Evolutionary conservation across 2,797 vertebrate species (phyloP).

Genomic region (Corythornis leucogaster): DNA sequence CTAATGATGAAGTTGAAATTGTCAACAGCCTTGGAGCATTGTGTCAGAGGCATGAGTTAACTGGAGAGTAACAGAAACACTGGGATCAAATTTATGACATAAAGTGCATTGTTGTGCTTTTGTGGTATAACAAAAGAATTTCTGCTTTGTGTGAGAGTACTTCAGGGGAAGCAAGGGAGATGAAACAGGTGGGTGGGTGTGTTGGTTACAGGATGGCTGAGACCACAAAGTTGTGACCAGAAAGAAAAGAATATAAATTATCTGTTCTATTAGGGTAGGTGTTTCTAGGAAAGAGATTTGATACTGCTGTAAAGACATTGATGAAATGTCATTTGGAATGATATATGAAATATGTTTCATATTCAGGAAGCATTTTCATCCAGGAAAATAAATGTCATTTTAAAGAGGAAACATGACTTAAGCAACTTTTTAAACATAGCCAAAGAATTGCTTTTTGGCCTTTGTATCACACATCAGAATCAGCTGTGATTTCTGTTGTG

Average conservation of each 20-base stretch:
- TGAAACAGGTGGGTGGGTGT: neutral
- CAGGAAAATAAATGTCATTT: neutral
- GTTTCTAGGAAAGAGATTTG: neutral
- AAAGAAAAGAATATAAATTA: neutral
- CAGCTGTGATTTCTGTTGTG: neutral
- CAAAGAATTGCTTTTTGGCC: neutral
- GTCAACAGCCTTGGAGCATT: neutral
- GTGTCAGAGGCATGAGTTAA: neutral
- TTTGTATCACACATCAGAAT: neutral
- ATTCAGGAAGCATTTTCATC: neutral
- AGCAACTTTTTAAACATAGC: neutral
- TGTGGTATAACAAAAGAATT: neutral
- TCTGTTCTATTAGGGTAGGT: neutral
- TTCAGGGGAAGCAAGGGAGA: fast-evolving
- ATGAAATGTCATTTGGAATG: neutral
- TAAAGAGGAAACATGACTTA: neutral
- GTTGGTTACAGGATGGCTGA: neutral
- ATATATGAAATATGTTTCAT: neutral
- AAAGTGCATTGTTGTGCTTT: neutral
- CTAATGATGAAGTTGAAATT: neutral
- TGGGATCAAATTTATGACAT: neutral
- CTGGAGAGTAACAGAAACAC: neutral
- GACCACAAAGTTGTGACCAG: neutral
- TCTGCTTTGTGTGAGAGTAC: neutral
- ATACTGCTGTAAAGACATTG: neutral